Conservation (phyloP, 2,113 vertebrate species). For the Esox niger region DNA sequence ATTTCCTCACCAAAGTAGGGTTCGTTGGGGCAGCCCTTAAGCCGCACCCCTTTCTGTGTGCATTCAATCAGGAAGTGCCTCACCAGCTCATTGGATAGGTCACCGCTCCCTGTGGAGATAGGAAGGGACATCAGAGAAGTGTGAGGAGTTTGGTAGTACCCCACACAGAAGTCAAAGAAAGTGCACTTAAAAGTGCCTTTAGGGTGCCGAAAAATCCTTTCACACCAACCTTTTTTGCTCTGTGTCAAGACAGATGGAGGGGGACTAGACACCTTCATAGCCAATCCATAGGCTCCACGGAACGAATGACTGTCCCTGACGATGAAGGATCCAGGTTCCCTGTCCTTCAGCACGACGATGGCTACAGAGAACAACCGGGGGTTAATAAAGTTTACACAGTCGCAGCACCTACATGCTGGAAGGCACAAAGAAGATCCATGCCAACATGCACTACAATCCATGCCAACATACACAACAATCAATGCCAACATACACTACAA, state of each 20-base stretch:
- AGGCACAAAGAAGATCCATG: too few species aligned
- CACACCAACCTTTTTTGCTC: constrained; percentile 83
- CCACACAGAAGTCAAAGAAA: too few species aligned
- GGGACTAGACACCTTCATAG: constrained; percentile 93
- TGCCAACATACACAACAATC: constrained; percentile 18
- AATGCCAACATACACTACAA: constrained; percentile 17
- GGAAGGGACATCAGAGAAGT: not conserved
- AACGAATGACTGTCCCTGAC: constrained; percentile 96
- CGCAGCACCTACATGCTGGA: too few species aligned
- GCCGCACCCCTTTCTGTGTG: constrained; percentile 88
- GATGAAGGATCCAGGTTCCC: constrained; percentile 88
- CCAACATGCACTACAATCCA: constrained; percentile 21
- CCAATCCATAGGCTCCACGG: constrained; percentile 90
- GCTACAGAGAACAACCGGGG: constrained; percentile 65
- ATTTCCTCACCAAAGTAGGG: constrained; percentile 88
- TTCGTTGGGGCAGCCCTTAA: constrained; percentile 94
- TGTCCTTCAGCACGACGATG: constrained; percentile 88
- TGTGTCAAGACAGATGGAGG: constrained; percentile 85
- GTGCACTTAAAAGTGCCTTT: too few species aligned
- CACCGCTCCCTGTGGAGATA: constrained; percentile 74
- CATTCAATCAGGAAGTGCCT: constrained; percentile 96
- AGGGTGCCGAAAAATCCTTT: not conserved
- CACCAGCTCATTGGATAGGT: constrained; percentile 90
- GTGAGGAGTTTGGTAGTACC: not conserved
- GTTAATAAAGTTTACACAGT: constrained; percentile 7